These are phyloP conservation scores for Spheniscus mendiculus DNA, from an alignment of 2,113 vertebrate species.

Conservation along the genomic window DNA sequence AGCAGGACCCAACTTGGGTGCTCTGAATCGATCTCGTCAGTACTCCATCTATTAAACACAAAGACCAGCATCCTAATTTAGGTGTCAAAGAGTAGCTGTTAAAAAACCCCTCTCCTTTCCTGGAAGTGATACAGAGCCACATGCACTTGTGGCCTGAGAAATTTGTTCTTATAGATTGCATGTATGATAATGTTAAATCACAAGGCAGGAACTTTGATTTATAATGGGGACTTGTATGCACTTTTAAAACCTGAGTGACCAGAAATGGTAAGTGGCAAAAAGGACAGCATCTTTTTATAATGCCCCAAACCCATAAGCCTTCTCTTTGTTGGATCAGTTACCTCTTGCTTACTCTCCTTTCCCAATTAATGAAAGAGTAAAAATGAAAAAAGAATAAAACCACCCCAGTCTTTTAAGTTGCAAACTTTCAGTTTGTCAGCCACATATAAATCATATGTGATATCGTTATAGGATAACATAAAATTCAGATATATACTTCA, in stretches of 20 bases:
- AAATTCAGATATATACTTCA: not conserved
- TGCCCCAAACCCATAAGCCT: not conserved
- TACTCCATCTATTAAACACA: not conserved
- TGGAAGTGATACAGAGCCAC: not conserved
- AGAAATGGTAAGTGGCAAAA: not conserved
- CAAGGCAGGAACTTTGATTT: not conserved
- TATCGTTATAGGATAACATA: not conserved
- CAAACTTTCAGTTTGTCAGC: not conserved
- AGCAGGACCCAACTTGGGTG: not conserved
- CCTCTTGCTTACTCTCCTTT: not conserved
- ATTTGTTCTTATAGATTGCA: not conserved
- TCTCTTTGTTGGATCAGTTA: not conserved
- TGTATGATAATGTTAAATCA: not conserved
- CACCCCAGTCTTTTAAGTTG: not conserved
- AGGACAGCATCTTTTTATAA: not conserved
- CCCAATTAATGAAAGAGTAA: not conserved
- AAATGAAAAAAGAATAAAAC: not conserved
- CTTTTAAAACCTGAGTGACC: not conserved
- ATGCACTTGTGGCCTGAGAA: not conserved
- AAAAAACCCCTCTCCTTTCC: not conserved
- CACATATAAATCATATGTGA: not conserved
- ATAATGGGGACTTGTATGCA: not conserved
- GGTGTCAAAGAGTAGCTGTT: not conserved
- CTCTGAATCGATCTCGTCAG: not conserved
- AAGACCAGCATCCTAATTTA: not conserved